phyloP scores from a whole-genome alignment of 1,140 invertebrate genomes.

The Bemisia tabaci region DNA sequence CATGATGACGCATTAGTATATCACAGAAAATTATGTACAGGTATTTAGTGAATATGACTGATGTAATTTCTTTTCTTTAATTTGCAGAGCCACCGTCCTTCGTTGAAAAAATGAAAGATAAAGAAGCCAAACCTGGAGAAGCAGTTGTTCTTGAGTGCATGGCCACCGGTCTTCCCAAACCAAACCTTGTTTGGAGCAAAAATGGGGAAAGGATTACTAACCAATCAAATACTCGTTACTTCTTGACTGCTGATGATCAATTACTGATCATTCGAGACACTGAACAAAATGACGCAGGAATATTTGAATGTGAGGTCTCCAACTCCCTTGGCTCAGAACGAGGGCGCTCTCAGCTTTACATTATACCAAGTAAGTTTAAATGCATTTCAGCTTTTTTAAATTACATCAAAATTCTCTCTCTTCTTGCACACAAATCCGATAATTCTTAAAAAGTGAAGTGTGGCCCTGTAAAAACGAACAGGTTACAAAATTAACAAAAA shows the following conservation, averaged over 20 bases:
- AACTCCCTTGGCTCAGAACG: slow-evolving; percentile 61
- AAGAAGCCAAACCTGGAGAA: slow-evolving; percentile 59
- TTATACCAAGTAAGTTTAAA: slow-evolving; percentile 37
- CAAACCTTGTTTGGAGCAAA: slow-evolving; percentile 79
- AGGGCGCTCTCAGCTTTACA: slow-evolving; percentile 37
- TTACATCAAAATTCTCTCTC: too few relatives aligned
- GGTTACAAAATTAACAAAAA: too few relatives aligned
- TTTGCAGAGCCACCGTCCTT: slow-evolving; percentile 65
- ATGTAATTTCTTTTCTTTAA: slow-evolving; percentile 16
- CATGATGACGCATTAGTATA: too few relatives aligned
- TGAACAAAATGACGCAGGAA: slow-evolving; percentile 57
- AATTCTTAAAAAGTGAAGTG: too few relatives aligned
- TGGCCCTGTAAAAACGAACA: too few relatives aligned
- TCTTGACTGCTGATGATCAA: slow-evolving; percentile 73
- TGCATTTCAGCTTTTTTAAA: too few relatives aligned
- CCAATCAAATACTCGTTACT: slow-evolving; percentile 41
- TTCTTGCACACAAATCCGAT: too few relatives aligned
- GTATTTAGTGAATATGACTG: too few relatives aligned
- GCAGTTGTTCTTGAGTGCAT: slow-evolving; percentile 78
- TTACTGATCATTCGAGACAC: slow-evolving; percentile 74
- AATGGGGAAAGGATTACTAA: slow-evolving; percentile 57
- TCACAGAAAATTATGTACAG: too few relatives aligned
- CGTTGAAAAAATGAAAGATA: slow-evolving; percentile 69
- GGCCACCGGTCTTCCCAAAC: slow-evolving; percentile 70
- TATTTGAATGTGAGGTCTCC: slow-evolving; percentile 76